Evolutionary conservation across 37 sponge, comb jelly and placozoan genomes (phyloP), one percentile per base, ranked within the genome.

Genomic region (Halichondria panicea): DNA sequence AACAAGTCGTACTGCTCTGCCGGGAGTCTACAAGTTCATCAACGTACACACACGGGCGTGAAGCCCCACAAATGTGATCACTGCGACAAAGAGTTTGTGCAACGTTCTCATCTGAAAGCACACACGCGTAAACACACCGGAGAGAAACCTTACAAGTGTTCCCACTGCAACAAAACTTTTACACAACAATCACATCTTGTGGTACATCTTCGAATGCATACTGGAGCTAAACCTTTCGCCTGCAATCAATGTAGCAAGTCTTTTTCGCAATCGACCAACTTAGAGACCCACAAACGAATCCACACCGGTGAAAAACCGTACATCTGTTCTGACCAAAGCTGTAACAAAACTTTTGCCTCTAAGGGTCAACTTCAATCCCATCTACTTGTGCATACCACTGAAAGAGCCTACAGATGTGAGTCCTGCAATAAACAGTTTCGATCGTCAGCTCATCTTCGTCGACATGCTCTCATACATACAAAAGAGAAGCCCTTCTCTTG

Each of bases 191-290:
- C n/a, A n/a, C n/a, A n/a, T n/a, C n/a, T n/a, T n/a, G n/a, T n/a
- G n/a, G n/a, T n/a, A n/a, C n/a, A n/a, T n/a, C n/a, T n/a, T n/a
- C n/a, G n/a, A n/a, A n/a, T n/a, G n/a, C n/a, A n/a, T n/a, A n/a
- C n/a, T n/a, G n/a, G n/a, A n/a, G n/a, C n/a, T n/a, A n/a, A n/a
- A n/a, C n/a, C n/a, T n/a, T n/a, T n/a, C n/a, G n/a, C n/a, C 0
- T 72, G 73, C 25, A 41, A 72, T n/a, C 58, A 72, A 39, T 72
- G 73, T 55, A 57, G 37, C 31, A 72, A 72, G 73, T 31, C 32
- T n/a, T 72, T 72, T 28, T 56, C 25, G 8, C 55, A 9, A 4
- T 27, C 42, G 18, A 22, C 42, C 38, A 65, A 22, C 30, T 31
- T 54, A 31, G 43, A 77, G 56, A 30, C 35, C 12, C 68, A 77